Conservation (phyloP, 2,888 invertebrate genomes). For the Agriopis leucophaearia region DNA sequence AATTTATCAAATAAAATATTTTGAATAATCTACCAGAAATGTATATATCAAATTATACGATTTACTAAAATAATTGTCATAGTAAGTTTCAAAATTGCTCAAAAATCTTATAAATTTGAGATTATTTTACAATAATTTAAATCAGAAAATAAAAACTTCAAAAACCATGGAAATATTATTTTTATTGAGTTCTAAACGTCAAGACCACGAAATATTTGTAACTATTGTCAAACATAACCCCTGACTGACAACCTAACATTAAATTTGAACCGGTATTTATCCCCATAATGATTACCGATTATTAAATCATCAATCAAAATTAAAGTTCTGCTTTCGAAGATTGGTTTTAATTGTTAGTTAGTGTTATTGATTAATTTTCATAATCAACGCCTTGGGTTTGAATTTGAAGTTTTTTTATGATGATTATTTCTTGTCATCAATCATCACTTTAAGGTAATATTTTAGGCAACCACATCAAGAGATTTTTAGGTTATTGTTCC, state of each 20-base stretch:
- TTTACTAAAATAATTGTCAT: too few species aligned
- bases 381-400: conserved; percentile 33
- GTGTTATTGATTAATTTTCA: conserved; percentile 61
- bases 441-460: conserved; percentile 20
- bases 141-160: too few species aligned
- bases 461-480: conserved; percentile 5
- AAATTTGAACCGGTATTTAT: conserved; percentile 51
- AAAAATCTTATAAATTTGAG: too few species aligned
- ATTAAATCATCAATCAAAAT: conserved; percentile 75
- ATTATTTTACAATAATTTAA: too few species aligned
- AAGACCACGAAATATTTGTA: neutral
- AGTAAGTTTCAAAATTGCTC: too few species aligned
- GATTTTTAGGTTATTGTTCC: too few species aligned
- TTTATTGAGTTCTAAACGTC: conserved; percentile 1
- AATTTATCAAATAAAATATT: too few species aligned
- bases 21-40: too few species aligned
- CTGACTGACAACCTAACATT: conserved; percentile 48
- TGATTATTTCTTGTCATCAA: conserved; percentile 21
- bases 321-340: conserved; percentile 50
- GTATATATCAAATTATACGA: too few species aligned
- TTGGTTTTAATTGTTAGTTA: conserved; percentile 60
- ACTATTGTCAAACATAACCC: conserved; percentile 35
- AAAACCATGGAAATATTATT: neutral
- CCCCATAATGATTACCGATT: conserved; percentile 59
- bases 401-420: conserved; percentile 19